phyloP scores from a whole-genome alignment of 2,113 vertebrate species.

The Nycticebus coucang region DNA sequence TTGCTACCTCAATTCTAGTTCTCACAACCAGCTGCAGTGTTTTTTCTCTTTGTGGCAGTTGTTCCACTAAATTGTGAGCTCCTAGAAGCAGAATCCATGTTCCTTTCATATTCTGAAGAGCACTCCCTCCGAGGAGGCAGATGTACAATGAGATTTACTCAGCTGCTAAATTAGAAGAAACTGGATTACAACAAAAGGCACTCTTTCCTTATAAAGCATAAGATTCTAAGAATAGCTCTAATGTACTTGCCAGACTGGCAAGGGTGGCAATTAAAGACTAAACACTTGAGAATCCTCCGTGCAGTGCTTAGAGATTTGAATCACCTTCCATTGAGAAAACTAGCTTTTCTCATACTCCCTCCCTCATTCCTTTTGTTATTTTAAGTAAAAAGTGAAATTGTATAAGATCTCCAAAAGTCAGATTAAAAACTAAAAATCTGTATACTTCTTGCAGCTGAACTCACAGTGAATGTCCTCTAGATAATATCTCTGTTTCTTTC shows the following conservation, averaged over 20 bases:
- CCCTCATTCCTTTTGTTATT: background rate
- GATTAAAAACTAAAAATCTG: background rate
- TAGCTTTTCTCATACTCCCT: background rate
- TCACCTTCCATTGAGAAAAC: background rate
- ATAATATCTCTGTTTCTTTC: background rate
- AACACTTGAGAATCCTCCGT: background rate
- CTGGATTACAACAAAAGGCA: background rate
- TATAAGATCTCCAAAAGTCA: background rate
- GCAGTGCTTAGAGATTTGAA: background rate
- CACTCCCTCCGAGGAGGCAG: background rate
- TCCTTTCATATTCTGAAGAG: background rate
- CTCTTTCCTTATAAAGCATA: background rate
- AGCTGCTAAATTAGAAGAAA: background rate
- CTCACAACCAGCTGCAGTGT: background rate
- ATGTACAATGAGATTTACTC: background rate
- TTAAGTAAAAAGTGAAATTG: constrained; percentile 2
- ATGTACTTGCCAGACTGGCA: background rate
- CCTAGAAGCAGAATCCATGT: background rate
- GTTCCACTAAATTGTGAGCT: background rate
- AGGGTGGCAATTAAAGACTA: background rate
- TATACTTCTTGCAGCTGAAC: background rate
- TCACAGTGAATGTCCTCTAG: background rate
- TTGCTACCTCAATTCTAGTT: background rate
- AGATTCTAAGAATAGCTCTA: background rate
- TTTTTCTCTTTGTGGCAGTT: background rate